These are phyloP conservation scores for Conomelus anceps DNA, from an alignment of 2,888 invertebrate genomes.

Conservation along the genomic window DNA sequence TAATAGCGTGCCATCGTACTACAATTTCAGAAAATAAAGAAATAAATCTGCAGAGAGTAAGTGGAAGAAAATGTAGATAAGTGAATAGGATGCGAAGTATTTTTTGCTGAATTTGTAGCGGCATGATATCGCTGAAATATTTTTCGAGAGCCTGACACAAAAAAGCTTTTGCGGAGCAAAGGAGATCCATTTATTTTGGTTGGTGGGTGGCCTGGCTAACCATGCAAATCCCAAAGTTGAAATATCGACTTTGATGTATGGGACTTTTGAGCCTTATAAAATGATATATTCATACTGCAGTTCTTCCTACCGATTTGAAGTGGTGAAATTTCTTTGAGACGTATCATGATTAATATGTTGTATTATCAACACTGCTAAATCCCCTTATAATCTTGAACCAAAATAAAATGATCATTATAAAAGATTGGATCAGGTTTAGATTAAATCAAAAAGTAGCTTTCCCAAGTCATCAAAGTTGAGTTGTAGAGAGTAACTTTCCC, in stretches of 20 bases:
- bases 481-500: too few species aligned
- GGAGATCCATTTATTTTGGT: neutral
- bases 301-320: neutral
- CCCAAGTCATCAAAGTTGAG: too few species aligned
- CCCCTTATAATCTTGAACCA: too few species aligned
- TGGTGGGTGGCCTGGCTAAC: neutral
- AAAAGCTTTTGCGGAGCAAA: neutral
- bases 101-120: neutral
- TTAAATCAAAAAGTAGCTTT: too few species aligned
- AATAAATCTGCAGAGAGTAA: neutral
- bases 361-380: too few species aligned
- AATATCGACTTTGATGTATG: neutral
- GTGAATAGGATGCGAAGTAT: neutral
- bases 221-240: neutral
- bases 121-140: neutral
- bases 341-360: neutral
- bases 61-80: neutral
- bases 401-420: too few species aligned
- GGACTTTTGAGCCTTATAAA: neutral
- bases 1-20: too few species aligned
- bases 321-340: neutral
- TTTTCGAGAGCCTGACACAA: neutral
- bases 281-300: neutral
- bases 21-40: neutral
- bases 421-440: too few species aligned